phyloP scores from a whole-genome alignment of 1,140 invertebrate genomes.

The Dendrolimus kikuchii region DNA sequence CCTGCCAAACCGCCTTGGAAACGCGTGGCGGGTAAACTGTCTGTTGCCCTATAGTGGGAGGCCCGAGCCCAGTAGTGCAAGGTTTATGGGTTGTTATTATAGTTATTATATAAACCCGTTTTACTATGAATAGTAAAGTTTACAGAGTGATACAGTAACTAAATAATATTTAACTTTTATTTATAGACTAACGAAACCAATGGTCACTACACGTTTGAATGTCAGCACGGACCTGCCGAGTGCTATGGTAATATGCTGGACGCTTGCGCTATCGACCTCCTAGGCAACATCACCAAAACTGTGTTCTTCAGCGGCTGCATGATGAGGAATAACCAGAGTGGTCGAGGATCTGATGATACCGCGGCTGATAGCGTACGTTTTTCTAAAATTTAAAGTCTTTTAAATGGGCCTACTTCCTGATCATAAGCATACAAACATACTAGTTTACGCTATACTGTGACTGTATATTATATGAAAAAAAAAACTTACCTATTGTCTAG shows the following conservation, averaged over 20 bases:
- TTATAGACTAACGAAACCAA: conserved; percentile 23
- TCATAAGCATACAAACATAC: no score
- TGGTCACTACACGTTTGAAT: conserved; percentile 73
- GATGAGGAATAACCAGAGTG: conserved; percentile 22
- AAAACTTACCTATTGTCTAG: no score
- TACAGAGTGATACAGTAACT: neutral
- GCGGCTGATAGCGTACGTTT: conserved; percentile 33
- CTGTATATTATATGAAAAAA: no score
- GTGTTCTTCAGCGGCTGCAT: conserved; percentile 39
- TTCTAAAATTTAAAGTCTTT: neutral
- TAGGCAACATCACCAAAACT: conserved; percentile 28
- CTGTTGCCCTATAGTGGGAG: no score
- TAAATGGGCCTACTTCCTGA: no score
- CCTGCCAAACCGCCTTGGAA: no score
- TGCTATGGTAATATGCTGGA: conserved; percentile 79
- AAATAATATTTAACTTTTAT: neutral
- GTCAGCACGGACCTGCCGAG: conserved; percentile 79
- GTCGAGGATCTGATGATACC: conserved; percentile 30
- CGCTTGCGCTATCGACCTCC: conserved; percentile 74
- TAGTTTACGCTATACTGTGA: no score
- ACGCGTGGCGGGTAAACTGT: no score
- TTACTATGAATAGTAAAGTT: neutral
- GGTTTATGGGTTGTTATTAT: neutral
- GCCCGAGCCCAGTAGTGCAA: no score
- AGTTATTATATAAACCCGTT: neutral